Evolutionary conservation across 2,797 vertebrate species (phyloP).

Genomic region (Mormyrops boulengeri): DNA sequence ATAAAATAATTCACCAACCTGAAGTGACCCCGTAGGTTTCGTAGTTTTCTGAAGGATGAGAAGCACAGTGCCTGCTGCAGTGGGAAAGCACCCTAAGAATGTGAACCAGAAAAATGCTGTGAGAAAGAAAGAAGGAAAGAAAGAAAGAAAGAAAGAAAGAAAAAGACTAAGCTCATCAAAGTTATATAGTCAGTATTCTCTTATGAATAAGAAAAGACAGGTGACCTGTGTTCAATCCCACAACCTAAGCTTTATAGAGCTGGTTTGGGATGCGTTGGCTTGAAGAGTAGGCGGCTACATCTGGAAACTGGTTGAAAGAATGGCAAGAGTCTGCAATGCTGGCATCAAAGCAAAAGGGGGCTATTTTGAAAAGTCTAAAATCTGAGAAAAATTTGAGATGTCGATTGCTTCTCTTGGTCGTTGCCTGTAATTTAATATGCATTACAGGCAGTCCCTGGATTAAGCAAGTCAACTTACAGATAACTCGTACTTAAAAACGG

Average conservation of each 20-base stretch:
- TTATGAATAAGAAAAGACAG: background rate
- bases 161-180: too few species aligned
- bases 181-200: background rate
- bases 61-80: background rate
- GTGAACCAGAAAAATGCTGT: background rate
- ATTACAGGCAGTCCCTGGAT: background rate
- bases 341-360: background rate
- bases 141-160: too few species aligned
- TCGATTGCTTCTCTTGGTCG: background rate
- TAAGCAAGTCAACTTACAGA: background rate
- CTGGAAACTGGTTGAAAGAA: background rate
- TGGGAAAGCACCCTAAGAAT: background rate
- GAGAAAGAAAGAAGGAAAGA: too few species aligned
- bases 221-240: background rate
- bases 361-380: background rate
- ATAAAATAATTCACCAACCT: background rate
- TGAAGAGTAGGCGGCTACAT: background rate
- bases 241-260: too few species aligned
- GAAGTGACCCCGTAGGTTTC: background rate
- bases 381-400: background rate
- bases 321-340: background rate
- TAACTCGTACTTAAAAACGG: background rate
- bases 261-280: background rate
- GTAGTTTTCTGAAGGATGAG: background rate
- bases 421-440: background rate